phyloP scores from a whole-genome alignment of 2,113 vertebrate genomes.

The Hippocampus guttulatus region DNA sequence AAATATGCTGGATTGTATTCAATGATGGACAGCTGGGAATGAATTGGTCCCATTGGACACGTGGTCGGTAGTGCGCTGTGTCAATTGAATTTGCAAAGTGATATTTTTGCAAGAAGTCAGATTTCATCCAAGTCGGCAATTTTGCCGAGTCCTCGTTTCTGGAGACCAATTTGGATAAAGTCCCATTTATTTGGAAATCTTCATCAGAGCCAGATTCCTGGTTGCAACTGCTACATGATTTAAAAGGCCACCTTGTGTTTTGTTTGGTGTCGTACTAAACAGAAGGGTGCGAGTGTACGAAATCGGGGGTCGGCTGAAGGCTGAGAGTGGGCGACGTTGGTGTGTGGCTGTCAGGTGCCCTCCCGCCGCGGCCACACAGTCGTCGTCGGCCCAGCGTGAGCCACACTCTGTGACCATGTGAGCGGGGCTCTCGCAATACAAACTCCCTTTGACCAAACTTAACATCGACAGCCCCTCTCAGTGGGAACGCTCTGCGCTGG shows the following conservation, averaged over 20 bases:
- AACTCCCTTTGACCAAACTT: constrained; percentile 51
- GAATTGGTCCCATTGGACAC: too few species aligned
- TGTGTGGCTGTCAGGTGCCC: constrained; percentile 64
- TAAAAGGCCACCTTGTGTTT: constrained; percentile 51
- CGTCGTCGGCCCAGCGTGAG: constrained; percentile 35
- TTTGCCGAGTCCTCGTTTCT: too few species aligned
- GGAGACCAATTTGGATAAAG: too few species aligned
- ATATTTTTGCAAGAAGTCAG: too few species aligned
- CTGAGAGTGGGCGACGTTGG: constrained; percentile 41
- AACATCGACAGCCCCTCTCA: constrained; percentile 16
- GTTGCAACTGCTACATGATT: constrained; percentile 31
- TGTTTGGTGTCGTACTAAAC: constrained; percentile 46
- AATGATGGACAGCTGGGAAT: too few species aligned
- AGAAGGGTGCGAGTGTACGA: constrained; percentile 53
- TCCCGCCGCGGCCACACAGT: constrained; percentile 52
- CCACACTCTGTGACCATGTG: constrained; percentile 51
- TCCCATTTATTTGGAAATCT: too few species aligned
- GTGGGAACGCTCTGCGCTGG: constrained; percentile 26
- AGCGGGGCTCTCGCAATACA: constrained; percentile 57
- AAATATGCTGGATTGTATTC: too few species aligned
- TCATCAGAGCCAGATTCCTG: not conserved
- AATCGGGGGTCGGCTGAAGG: constrained; percentile 44
- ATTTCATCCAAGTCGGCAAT: too few species aligned
- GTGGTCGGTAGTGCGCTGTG: too few species aligned
- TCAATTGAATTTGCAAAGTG: too few species aligned